Percentiles rank a stretch among this genome's conserved stretches.
phyloP scores from a whole-genome alignment of 2,113 vertebrate genomes.

The Colius striatus region DNA sequence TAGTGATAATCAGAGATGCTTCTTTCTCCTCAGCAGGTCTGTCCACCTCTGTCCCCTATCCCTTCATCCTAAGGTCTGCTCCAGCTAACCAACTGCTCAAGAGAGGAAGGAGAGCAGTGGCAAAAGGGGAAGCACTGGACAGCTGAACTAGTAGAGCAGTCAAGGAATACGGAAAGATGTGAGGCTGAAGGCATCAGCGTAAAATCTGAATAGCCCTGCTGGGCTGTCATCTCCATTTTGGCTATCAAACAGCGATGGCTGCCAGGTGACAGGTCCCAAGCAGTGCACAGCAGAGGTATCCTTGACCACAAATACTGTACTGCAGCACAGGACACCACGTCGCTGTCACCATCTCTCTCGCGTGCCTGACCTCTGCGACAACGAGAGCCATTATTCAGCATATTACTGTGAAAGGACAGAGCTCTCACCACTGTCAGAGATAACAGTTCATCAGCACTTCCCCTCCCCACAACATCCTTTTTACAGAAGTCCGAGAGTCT shows the following conservation, averaged over 20 bases:
- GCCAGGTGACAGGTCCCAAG: background rate
- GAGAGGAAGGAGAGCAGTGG: rapidly evolving
- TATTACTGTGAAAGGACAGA: background rate
- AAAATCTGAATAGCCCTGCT: background rate
- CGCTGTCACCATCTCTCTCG: background rate
- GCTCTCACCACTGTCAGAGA: background rate
- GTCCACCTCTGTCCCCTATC: background rate
- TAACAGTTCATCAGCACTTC: background rate
- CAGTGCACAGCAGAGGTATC: background rate
- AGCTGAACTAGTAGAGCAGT: background rate
- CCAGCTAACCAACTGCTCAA: background rate
- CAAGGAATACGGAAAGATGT: background rate
- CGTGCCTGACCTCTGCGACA: background rate
- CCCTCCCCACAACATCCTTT: background rate
- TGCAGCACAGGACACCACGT: background rate
- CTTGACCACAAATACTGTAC: background rate
- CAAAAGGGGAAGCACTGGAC: background rate
- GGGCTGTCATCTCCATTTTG: background rate
- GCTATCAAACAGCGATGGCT: background rate
- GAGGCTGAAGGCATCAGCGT: background rate
- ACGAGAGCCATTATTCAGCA: constrained; percentile 7
- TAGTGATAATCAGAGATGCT: background rate
- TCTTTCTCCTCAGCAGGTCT: background rate
- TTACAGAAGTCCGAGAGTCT: background rate
- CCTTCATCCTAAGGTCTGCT: background rate